Evolutionary conservation across 2,888 invertebrate genomes (phyloP).

Genomic region (Elegia similella): DNA sequence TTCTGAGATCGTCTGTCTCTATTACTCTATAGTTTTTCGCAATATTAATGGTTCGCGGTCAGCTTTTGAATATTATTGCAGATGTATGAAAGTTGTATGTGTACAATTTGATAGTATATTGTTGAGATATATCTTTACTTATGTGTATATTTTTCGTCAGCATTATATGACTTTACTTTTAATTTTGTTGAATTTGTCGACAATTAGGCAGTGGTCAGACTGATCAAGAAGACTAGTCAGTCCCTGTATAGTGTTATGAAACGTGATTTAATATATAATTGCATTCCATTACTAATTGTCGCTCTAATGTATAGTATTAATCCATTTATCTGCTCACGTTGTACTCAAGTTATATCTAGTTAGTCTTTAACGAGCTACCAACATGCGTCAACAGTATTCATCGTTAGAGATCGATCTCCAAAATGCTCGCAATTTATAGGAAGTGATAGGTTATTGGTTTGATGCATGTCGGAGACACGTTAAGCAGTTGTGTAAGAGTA

Average conservation of each 20-base stretch:
- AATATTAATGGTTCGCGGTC: too few relatives aligned
- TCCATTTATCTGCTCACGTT: background rate
- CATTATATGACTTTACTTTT: constrained; percentile 39
- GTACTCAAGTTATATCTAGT: background rate
- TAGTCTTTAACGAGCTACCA: too few relatives aligned
- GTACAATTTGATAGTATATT: background rate
- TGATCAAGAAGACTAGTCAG: constrained; percentile 8
- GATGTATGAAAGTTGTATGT: background rate
- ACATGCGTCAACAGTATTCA: background rate
- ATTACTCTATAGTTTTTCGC: too few relatives aligned
- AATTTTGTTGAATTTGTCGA: constrained; percentile 37
- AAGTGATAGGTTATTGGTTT: too few relatives aligned
- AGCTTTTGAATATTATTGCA: too few relatives aligned
- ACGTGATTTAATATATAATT: background rate
- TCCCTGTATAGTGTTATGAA: background rate
- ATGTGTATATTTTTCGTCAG: background rate
- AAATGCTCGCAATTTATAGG: background rate
- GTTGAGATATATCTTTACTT: background rate
- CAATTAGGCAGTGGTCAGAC: background rate
- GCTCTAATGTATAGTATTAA: background rate
- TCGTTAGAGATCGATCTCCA: background rate
- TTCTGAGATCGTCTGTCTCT: too few relatives aligned
- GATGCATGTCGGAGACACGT: too few relatives aligned
- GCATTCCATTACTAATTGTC: background rate
- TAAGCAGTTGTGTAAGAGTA: too few relatives aligned